Conservation (phyloP, 2,797 vertebrate species). For the Emydoidea blandingii region DNA sequence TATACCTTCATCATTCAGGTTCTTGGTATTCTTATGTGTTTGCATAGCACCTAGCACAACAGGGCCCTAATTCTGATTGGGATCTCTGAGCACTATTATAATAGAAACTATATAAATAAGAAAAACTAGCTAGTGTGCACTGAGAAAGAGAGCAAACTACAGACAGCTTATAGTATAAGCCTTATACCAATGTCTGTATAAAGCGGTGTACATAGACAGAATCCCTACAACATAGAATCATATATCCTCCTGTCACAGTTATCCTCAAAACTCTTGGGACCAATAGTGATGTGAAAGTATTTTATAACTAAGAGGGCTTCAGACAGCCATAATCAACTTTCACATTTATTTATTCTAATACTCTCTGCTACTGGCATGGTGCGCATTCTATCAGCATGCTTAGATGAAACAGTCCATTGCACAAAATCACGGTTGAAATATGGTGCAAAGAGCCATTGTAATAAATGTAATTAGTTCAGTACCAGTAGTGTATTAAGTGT, state of each 20-base stretch:
- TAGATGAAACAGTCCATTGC: constrained; percentile 5
- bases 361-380: constrained; percentile 13
- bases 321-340: constrained; percentile 67
- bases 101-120: constrained; percentile 26
- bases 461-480: constrained; percentile 59
- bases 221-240: neutral
- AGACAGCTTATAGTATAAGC: neutral
- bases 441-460: constrained; percentile 43
- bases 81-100: neutral
- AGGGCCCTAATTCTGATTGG: neutral
- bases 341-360: constrained; percentile 67
- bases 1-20: neutral
- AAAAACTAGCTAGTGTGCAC: neutral
- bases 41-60: neutral
- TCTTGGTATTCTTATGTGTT: neutral
- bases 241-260: constrained; percentile 29
- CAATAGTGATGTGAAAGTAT: neutral
- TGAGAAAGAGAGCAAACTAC: neutral
- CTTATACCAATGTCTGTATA: neutral
- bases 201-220: neutral
- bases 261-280: constrained; percentile 59
- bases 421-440: constrained; percentile 54
- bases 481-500: constrained; percentile 30
- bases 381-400: constrained; percentile 31
- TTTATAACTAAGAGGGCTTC: constrained; percentile 68